Evolutionary conservation across 2,113 vertebrate species (phyloP).

Genomic region (Gyps fulvus): DNA sequence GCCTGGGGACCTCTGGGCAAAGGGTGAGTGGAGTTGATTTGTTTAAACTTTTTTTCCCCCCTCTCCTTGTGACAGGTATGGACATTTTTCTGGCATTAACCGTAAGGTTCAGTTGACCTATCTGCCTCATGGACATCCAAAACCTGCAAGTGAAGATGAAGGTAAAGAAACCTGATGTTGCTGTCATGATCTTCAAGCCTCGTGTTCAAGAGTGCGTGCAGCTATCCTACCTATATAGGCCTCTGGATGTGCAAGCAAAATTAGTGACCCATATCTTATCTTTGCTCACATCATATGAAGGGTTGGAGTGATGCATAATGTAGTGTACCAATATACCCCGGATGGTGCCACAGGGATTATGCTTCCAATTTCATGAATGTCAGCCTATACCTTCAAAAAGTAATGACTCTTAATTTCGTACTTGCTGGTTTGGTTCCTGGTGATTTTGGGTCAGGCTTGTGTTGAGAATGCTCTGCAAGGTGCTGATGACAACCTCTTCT

Average conservation of each 20-base stretch:
- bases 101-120: conserved; percentile 97
- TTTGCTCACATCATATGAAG: not conserved
- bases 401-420: not conserved
- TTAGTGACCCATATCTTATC: not conserved
- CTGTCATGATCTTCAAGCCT: not conserved
- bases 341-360: not conserved
- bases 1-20: not conserved
- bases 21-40: not conserved
- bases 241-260: not conserved
- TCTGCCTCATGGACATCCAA: conserved; percentile 89
- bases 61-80: conserved; percentile 81
- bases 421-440: not conserved
- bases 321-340: not conserved
- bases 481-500: not conserved
- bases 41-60: not conserved
- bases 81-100: conserved; percentile 98
- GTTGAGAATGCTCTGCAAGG: not conserved
- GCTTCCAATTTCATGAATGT: not conserved
- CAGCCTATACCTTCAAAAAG: not conserved
- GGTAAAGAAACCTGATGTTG: conserved; percentile 68
- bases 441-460: not conserved
- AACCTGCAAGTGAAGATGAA: conserved; percentile 92
- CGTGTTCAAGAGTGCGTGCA: not conserved
- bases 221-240: not conserved
- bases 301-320: not conserved